These are phyloP conservation scores for Drosophila dives DNA, from an alignment of 2,888 invertebrate genomes.

Conservation along the genomic window DNA sequence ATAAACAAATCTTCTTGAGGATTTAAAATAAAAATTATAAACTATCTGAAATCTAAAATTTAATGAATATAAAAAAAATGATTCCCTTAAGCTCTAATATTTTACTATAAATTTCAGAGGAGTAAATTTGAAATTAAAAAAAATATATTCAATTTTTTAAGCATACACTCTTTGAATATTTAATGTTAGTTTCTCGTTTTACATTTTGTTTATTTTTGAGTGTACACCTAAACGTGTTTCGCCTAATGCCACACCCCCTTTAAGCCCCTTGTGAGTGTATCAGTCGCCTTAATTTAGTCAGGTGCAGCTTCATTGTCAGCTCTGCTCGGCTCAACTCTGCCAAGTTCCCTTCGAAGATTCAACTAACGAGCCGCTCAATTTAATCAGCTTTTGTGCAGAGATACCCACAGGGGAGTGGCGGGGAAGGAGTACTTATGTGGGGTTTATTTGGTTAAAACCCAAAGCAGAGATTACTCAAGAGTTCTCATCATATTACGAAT, in stretches of 20 bases:
- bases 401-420: too few species aligned
- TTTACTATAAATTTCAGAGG: too few species aligned
- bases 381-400: constrained; percentile 45
- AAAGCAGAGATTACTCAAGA: neutral
- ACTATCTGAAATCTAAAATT: too few species aligned
- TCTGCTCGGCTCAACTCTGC: neutral
- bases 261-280: neutral
- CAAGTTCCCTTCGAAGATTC: neutral
- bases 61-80: too few species aligned
- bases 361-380: constrained; percentile 52
- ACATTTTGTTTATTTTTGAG: neutral
- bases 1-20: too few species aligned
- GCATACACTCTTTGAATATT: neutral
- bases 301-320: constrained; percentile 31
- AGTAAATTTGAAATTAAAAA: too few species aligned
- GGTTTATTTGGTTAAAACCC: neutral
- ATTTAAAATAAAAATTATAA: too few species aligned
- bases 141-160: too few species aligned
- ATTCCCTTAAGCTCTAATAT: too few species aligned
- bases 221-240: neutral
- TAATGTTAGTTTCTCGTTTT: neutral
- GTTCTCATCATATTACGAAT: neutral
- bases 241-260: neutral
- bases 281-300: constrained; percentile 34
- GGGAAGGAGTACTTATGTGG: neutral